Evolutionary conservation across 1,140 invertebrate species (phyloP).

Genomic region (Ostrea denselamellosa): DNA sequence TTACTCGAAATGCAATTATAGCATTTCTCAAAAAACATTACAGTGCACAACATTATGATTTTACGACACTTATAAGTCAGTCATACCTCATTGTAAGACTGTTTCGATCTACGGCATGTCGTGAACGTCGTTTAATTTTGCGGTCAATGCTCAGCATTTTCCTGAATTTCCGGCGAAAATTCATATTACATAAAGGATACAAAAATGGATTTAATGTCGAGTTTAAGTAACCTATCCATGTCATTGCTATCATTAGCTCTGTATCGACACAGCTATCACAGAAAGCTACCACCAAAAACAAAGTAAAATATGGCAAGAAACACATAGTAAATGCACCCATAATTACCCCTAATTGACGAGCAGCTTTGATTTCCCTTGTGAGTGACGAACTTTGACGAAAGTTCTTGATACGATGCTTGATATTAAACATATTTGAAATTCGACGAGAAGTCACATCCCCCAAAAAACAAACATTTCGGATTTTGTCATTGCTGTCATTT

Average conservation of each 20-base stretch:
- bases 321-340: constrained; percentile 84
- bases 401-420: constrained; percentile 66
- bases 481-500: constrained; percentile 46
- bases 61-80: constrained; percentile 41
- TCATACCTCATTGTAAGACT: constrained; percentile 59
- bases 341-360: constrained; percentile 84
- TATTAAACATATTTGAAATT: constrained; percentile 62
- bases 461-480: constrained; percentile 61
- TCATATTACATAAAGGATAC: constrained; percentile 82
- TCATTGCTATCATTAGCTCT: constrained; percentile 78
- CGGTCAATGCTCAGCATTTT: constrained; percentile 77
- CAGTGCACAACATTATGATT: neutral
- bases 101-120: constrained; percentile 48
- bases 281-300: constrained; percentile 84
- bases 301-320: constrained; percentile 84
- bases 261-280: constrained; percentile 80
- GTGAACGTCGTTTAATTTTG: constrained; percentile 34
- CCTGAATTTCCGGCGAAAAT: constrained; percentile 81
- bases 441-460: constrained; percentile 65
- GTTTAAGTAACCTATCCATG: constrained; percentile 83
- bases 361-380: constrained; percentile 84
- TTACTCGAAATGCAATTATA: constrained; percentile 8
- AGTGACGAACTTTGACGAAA: constrained; percentile 75
- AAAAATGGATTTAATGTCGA: constrained; percentile 82
- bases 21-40: constrained; percentile 4